phyloP scores from a whole-genome alignment of 2,888 invertebrate genomes.

The Dione juno region DNA sequence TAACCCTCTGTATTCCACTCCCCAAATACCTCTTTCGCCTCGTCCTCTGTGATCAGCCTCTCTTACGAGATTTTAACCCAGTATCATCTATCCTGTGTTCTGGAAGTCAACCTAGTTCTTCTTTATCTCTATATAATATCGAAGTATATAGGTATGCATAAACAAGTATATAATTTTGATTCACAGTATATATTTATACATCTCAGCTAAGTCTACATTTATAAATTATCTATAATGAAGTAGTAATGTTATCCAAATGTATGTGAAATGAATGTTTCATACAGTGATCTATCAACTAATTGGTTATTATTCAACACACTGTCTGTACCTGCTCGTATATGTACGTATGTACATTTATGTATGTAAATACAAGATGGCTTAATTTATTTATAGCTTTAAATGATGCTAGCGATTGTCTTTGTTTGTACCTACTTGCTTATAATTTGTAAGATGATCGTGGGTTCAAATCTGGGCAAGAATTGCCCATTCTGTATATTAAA shows the following conservation, averaged over 20 bases:
- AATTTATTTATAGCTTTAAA: slow-evolving; percentile 4
- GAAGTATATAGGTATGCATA: no score
- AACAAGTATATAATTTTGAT: no score
- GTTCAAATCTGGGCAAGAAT: no score
- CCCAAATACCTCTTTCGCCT: no score
- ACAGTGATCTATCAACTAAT: slow-evolving; percentile 7
- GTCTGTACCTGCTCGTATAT: neutral
- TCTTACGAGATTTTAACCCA: no score
- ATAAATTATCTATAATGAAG: slow-evolving; percentile 16
- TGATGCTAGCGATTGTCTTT: neutral
- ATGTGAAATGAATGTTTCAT: slow-evolving; percentile 25
- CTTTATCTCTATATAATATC: no score
- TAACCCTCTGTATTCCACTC: no score
- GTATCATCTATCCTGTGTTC: no score
- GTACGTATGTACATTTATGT: neutral
- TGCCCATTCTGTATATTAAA: no score
- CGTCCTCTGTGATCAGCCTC: no score
- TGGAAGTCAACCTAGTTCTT: no score
- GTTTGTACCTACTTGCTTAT: neutral
- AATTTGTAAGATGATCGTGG: neutral
- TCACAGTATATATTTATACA: neutral
- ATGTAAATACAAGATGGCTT: slow-evolving; percentile 17
- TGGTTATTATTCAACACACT: slow-evolving; percentile 18
- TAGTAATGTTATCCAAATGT: slow-evolving; percentile 16
- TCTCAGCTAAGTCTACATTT: neutral